Evolutionary conservation across 2,888 invertebrate genomes (phyloP).

Genomic region (Melangyna quadrimaculata): DNA sequence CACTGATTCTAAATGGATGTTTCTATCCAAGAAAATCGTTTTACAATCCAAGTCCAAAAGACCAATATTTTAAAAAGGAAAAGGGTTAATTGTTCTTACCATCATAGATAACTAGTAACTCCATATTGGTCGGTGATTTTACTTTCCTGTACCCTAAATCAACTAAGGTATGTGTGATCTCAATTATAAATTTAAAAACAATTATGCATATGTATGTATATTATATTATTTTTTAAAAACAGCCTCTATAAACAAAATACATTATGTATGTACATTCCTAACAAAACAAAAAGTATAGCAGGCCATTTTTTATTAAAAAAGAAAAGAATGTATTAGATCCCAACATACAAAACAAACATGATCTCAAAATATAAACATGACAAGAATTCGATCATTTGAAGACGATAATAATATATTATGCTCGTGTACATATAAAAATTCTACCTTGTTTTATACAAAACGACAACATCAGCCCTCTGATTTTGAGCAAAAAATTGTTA

Average conservation of each 20-base stretch:
- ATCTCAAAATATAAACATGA: neutral
- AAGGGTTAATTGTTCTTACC: neutral
- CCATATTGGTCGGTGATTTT: neutral
- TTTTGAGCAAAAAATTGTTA: constrained; percentile 43
- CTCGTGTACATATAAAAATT: neutral
- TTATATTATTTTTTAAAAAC: no score
- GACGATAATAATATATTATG: neutral
- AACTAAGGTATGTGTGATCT: no score
- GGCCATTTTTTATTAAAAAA: neutral
- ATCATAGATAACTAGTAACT: neutral
- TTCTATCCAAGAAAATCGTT: neutral
- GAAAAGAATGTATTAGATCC: neutral
- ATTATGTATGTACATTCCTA: no score
- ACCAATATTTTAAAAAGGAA: neutral
- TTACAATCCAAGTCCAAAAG: neutral
- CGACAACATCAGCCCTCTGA: constrained; percentile 27
- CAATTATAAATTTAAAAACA: no score
- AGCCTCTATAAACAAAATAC: no score
- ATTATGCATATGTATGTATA: no score
- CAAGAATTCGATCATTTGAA: constrained; percentile 24
- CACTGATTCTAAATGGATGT: no score
- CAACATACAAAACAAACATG: constrained; percentile 6
- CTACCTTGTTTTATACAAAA: constrained; percentile 9
- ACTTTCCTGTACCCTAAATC: neutral
- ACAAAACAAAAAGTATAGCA: neutral